phyloP scores from a whole-genome alignment of 2,113 vertebrate species.

The Phylloscopus trochiloides region DNA sequence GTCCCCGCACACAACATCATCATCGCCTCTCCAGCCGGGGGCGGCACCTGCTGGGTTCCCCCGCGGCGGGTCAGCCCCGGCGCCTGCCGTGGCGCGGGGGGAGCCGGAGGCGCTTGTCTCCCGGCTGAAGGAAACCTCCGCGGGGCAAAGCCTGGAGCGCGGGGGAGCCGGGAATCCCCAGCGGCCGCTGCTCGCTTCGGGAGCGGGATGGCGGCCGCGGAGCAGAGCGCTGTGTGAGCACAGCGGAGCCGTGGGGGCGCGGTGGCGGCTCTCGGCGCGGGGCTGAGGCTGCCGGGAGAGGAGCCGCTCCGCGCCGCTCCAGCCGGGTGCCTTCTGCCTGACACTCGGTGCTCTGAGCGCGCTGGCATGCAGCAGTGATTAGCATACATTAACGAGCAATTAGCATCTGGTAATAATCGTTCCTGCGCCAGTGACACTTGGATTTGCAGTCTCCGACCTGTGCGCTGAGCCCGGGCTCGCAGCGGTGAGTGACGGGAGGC shows the following conservation, averaged over 20 bases:
- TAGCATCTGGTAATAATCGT: constrained; percentile 29
- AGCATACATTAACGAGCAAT: constrained; percentile 43
- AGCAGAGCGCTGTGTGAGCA: rapidly evolving
- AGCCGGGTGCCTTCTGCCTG: background rate
- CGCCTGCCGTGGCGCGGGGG: background rate
- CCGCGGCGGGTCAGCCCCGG: background rate
- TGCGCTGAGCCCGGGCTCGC: background rate
- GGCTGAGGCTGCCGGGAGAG: background rate
- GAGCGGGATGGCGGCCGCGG: background rate
- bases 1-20: background rate
- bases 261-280: background rate
- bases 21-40: background rate
- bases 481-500: background rate
- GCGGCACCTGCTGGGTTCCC: background rate
- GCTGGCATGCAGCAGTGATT: constrained; percentile 17
- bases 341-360: background rate
- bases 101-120: rapidly evolving
- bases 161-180: rapidly evolving
- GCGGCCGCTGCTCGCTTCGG: background rate
- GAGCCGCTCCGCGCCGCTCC: background rate
- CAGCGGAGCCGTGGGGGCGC: background rate
- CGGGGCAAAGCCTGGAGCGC: background rate
- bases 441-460: background rate
- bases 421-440: background rate
- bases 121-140: too few species aligned